Conservation (phyloP, 2,888 invertebrate genomes). For the Ophion obscuratus region DNA sequence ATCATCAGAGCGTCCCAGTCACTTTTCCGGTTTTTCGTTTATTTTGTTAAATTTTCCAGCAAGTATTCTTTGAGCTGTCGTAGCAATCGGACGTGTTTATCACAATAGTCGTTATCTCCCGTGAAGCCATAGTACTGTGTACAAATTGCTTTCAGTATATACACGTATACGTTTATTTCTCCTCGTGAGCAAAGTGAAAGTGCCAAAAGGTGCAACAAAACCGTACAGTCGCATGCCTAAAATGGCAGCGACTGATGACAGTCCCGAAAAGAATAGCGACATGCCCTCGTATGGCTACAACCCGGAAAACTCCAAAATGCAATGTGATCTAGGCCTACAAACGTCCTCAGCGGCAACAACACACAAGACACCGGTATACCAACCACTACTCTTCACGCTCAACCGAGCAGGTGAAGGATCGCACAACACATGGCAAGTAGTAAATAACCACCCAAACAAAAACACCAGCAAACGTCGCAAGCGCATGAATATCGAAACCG, state of each 20-base stretch:
- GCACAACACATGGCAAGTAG: slow-evolving; percentile 20
- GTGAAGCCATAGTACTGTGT: slow-evolving; percentile 6
- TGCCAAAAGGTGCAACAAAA: too few relatives aligned
- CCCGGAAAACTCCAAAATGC: background rate
- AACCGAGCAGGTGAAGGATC: slow-evolving; percentile 1
- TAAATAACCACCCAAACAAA: slow-evolving; percentile 23
- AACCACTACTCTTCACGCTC: slow-evolving; percentile 22
- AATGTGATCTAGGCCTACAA: background rate
- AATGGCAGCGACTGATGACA: background rate
- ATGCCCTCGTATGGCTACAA: too few relatives aligned
- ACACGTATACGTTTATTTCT: background rate
- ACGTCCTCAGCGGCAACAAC: background rate
- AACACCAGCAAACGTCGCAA: slow-evolving; percentile 26
- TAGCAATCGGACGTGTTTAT: slow-evolving; percentile 34
- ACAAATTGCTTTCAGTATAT: background rate
- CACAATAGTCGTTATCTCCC: background rate
- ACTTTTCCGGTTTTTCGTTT: too few relatives aligned
- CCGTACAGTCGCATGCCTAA: background rate
- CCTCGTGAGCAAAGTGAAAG: too few relatives aligned
- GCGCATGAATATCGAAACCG: slow-evolving; percentile 10
- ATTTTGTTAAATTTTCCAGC: too few relatives aligned
- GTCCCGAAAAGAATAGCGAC: background rate
- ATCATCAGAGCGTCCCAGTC: too few relatives aligned
- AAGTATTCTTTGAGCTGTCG: background rate
- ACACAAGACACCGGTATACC: background rate